These are phyloP conservation scores for Pseudomyrmex concolor DNA, from an alignment of 1,140 invertebrate species.

Conservation along the genomic window DNA sequence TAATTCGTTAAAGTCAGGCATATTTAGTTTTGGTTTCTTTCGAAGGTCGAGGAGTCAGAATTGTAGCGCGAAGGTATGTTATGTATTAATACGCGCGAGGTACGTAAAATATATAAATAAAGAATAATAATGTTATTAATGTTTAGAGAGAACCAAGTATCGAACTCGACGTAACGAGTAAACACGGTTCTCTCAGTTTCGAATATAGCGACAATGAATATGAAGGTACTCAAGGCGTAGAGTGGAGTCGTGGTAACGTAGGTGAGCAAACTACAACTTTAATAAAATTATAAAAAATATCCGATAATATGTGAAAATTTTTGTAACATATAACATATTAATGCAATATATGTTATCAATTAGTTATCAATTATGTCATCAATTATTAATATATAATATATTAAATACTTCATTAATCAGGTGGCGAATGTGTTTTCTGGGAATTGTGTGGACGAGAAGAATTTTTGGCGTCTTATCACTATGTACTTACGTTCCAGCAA, in stretches of 20 bases:
- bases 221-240: constrained; percentile 83
- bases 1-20: constrained; percentile 89
- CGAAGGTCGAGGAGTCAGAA: constrained; percentile 85
- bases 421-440: constrained; percentile 87
- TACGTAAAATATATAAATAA: constrained; percentile 14
- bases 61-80: constrained; percentile 79
- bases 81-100: background rate
- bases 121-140: constrained; percentile 3
- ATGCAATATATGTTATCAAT: no score
- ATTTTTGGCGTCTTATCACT: constrained; percentile 92
- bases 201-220: constrained; percentile 86
- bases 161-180: constrained; percentile 87
- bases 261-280: constrained; percentile 70
- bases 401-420: constrained; percentile 65
- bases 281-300: background rate
- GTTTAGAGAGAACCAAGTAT: constrained; percentile 84
- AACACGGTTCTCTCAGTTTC: constrained; percentile 88
- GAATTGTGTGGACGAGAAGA: constrained; percentile 93
- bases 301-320: no score
- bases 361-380: no score
- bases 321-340: no score
- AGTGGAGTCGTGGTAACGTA: constrained; percentile 82
- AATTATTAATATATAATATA: constrained; percentile 2
- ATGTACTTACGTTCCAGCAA: constrained; percentile 89
- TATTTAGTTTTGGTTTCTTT: constrained; percentile 88